A percentile compares a stretch with the other conserved stretches of the same genome.
These are phyloP conservation scores for Heliconius eleuchia DNA, from an alignment of 1,140 invertebrate genomes.

Conservation along the genomic window DNA sequence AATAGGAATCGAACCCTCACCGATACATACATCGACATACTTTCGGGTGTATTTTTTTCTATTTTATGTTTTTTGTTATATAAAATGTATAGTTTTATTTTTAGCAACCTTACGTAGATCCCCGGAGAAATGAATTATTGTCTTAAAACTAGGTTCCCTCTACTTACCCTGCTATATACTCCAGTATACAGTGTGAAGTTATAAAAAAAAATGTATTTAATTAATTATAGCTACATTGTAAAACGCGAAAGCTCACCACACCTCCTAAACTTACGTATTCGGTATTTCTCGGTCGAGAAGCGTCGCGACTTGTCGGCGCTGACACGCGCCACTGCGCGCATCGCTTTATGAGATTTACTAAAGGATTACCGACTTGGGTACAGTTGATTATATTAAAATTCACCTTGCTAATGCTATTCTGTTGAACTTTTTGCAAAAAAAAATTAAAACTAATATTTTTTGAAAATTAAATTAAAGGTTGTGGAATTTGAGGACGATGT, in stretches of 20 bases:
- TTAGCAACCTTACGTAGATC: too few relatives aligned
- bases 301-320: conserved; percentile 51
- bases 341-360: conserved; percentile 66
- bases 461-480: too few relatives aligned
- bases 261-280: conserved; percentile 47
- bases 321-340: conserved; percentile 54
- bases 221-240: background rate
- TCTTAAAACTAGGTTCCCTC: background rate
- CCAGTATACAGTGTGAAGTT: too few relatives aligned
- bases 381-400: conserved; percentile 41
- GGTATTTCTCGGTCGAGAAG: conserved; percentile 54
- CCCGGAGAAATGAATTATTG: too few relatives aligned
- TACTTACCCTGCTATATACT: background rate
- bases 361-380: conserved; percentile 47
- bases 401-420: conserved; percentile 22
- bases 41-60: background rate
- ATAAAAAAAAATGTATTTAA: background rate
- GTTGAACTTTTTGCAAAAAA: background rate
- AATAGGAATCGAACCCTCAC: too few relatives aligned
- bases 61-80: background rate
- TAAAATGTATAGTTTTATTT: too few relatives aligned
- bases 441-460: background rate
- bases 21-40: too few relatives aligned
- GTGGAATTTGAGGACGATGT: too few relatives aligned
- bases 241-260: conserved; percentile 29